Conservation (phyloP, 2,888 invertebrate species). For the Apamea sordens region DNA sequence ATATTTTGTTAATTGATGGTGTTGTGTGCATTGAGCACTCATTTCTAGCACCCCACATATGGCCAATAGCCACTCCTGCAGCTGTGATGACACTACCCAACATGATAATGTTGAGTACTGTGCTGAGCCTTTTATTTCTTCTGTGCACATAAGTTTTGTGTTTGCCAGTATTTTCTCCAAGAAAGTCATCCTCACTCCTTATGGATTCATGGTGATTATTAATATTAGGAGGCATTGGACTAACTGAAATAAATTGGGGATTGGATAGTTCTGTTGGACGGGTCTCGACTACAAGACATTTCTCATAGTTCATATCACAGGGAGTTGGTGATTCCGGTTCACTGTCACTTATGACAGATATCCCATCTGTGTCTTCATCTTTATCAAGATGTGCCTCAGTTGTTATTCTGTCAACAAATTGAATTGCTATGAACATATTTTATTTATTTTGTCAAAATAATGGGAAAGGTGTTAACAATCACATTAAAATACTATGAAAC, state of each 20-base stretch:
- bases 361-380: constrained; percentile 89
- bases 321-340: constrained; percentile 80
- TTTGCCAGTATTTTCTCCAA: constrained; percentile 79
- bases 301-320: constrained; percentile 75
- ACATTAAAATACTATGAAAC: background rate
- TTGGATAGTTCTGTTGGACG: constrained; percentile 70
- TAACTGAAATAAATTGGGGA: constrained; percentile 71
- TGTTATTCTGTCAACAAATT: constrained; percentile 70
- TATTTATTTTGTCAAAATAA: background rate
- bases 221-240: constrained; percentile 69
- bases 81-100: constrained; percentile 88
- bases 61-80: constrained; percentile 87
- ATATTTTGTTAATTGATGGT: constrained; percentile 86
- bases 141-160: constrained; percentile 87
- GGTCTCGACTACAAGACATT: constrained; percentile 70
- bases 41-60: constrained; percentile 88
- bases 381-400: constrained; percentile 76
- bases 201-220: constrained; percentile 73
- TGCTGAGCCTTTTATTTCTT: constrained; percentile 86
- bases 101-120: constrained; percentile 86
- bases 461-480: constrained; percentile 1
- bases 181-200: constrained; percentile 78
- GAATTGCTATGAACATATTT: background rate
- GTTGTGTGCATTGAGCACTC: constrained; percentile 82
- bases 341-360: constrained; percentile 88